Base-by-base conservation (phyloP, 2,888 invertebrate genomes). In the Drosophila robusta region DNA sequence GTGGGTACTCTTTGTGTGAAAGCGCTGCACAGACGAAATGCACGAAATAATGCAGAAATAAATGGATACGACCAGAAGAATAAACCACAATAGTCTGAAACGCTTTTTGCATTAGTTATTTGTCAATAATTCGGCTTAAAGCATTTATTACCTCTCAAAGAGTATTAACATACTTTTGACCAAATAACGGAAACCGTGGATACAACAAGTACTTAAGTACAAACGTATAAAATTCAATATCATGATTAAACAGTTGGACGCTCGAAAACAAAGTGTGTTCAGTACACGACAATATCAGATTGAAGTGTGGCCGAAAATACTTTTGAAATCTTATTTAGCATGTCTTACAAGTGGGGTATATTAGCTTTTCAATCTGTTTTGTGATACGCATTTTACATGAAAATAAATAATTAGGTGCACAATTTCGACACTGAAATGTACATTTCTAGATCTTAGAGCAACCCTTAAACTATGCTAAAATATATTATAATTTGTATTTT, bases 141-240 rank as follows among this genome's bases (percentile, higher is more conserved):
- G 24, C 14, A 26, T 6, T 32, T 57, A 55, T 56, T 64, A 89
- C 89, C 86, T 85, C 38, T 92, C 92, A 4, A 90, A 7, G 2
- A 89, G 32, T 0, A 86, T 72, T 3, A 91, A 61, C 34, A 76
- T 47, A 4, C 56, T 22, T 22, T 84, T 78, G 1, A 87, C 87
- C 3, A 92, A 62, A 58, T 91, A 91, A 0, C 80, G 75, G 50
- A 92, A 88, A 6, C 92, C 92, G 70, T 92, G 92, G 46, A 91
- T 90, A 55, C 89, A 83, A 52, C 90, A 90, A 38, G 90, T 87
- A 36, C 75, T 72, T 16, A 91, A 87, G 64, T 90, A 92, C n/a
- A 87, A 70, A 54, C 74, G 55, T 6, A 84, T 58, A 60, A 81
- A 90, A 22, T 47, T 34, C 1, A 67, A n/a, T 4, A 68, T 26